Evolutionary conservation across 2,113 vertebrate genomes (phyloP).

Genomic region (Neotragus moschatus): DNA sequence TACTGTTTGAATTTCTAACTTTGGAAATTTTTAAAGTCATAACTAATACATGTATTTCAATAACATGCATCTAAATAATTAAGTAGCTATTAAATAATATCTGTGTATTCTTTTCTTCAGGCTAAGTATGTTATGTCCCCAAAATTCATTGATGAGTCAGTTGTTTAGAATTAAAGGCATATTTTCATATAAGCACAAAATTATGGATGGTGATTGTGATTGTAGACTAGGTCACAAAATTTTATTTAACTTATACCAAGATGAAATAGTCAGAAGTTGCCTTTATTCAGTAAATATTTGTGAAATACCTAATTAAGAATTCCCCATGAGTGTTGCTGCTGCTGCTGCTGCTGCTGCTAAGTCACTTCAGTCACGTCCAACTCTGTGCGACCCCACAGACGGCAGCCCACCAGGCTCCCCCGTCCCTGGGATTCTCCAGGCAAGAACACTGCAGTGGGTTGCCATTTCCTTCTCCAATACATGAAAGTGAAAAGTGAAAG

Average conservation of each 20-base stretch:
- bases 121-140: background rate
- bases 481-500: too few relatives aligned
- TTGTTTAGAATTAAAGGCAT: background rate
- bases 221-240: background rate
- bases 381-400: too few relatives aligned
- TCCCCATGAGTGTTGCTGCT: background rate
- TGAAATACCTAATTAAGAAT: background rate
- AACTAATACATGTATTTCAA: background rate
- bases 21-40: background rate
- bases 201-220: background rate
- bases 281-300: conserved; percentile 8
- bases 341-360: too few relatives aligned
- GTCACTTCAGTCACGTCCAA: too few relatives aligned
- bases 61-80: background rate
- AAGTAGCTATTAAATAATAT: background rate
- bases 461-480: too few relatives aligned
- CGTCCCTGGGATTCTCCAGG: too few relatives aligned
- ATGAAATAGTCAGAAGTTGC: background rate
- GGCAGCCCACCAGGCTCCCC: too few relatives aligned
- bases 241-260: background rate
- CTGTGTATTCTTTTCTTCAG: background rate
- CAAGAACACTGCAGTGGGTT: too few relatives aligned
- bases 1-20: background rate
- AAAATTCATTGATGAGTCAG: background rate
- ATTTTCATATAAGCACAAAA: conserved; percentile 25